These are phyloP conservation scores for Aleadryas rufinucha DNA, from an alignment of 2,113 vertebrate species.

Conservation along the genomic window DNA sequence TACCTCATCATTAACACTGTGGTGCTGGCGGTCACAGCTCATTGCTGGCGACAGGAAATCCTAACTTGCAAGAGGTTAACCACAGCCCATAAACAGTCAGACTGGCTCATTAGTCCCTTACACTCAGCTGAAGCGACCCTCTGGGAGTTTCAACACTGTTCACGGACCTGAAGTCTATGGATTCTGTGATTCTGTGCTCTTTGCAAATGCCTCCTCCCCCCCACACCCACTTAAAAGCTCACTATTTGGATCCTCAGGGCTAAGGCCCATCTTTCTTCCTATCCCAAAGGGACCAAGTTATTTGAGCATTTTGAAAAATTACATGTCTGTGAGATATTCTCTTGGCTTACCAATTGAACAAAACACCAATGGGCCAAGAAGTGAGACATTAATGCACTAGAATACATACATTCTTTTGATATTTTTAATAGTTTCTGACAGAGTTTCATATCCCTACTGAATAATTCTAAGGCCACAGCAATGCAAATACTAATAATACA, in stretches of 20 bases:
- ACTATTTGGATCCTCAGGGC: background rate
- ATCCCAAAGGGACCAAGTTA: background rate
- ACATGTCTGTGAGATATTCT: background rate
- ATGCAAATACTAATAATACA: background rate
- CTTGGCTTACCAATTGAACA: background rate
- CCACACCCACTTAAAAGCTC: background rate
- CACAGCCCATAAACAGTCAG: slow-evolving; percentile 58
- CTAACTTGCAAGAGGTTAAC: slow-evolving; percentile 65
- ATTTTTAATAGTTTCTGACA: background rate
- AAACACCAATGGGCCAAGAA: background rate
- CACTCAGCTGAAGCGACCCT: slow-evolving; percentile 21
- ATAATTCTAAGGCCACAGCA: background rate
- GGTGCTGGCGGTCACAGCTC: slow-evolving; percentile 65
- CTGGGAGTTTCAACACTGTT: slow-evolving; percentile 20
- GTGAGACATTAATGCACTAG: background rate
- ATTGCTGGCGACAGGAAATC: slow-evolving; percentile 66
- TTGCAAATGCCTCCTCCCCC: background rate
- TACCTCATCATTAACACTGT: slow-evolving; percentile 59
- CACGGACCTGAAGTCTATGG: background rate
- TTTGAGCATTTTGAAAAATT: background rate
- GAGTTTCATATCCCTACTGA: background rate
- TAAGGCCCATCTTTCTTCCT: background rate
- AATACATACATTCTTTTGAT: background rate
- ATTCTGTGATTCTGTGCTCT: background rate
- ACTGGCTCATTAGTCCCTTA: slow-evolving; percentile 58